These are phyloP conservation scores for Euglossa dilemma DNA, from an alignment of 1,140 invertebrate genomes.

Conservation along the genomic window DNA sequence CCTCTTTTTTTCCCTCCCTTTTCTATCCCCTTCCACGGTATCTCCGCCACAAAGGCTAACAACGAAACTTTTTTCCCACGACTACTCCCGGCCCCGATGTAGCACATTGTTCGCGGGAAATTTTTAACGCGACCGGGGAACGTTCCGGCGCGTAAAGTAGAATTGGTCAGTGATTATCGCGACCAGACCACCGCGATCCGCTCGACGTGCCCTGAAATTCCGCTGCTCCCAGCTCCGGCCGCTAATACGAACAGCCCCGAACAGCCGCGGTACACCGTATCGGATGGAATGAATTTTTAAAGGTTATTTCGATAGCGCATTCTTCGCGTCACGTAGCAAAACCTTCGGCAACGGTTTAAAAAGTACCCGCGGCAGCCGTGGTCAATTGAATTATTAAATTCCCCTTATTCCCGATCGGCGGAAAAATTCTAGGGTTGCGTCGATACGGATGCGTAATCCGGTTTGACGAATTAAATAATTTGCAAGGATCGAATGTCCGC, in stretches of 20 bases:
- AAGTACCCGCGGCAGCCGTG: not conserved
- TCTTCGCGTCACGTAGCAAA: not conserved
- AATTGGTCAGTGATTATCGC: slow-evolving; percentile 17
- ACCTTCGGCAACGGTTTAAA: not conserved
- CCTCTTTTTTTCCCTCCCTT: not conserved
- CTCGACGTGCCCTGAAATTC: not conserved
- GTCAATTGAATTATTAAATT: not conserved
- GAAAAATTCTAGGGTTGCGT: too few relatives aligned
- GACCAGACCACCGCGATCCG: not conserved
- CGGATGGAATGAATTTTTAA: not conserved
- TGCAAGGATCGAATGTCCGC: too few relatives aligned
- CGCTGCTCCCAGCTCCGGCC: too few relatives aligned
- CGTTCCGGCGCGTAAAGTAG: not conserved
- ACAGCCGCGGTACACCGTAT: not conserved
- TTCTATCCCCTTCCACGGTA: not conserved
- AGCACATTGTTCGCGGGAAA: not conserved
- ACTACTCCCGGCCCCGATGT: not conserved
- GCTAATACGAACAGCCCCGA: too few relatives aligned
- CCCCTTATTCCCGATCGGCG: too few relatives aligned
- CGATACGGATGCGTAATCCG: too few relatives aligned
- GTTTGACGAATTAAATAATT: too few relatives aligned
- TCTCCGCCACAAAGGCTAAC: not conserved
- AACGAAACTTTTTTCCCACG: slow-evolving; percentile 15
- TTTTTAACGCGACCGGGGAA: not conserved
- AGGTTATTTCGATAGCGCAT: not conserved